Evolutionary conservation across 2,113 vertebrate genomes (phyloP).

Genomic region (Orthochromis malagaraziensis): DNA sequence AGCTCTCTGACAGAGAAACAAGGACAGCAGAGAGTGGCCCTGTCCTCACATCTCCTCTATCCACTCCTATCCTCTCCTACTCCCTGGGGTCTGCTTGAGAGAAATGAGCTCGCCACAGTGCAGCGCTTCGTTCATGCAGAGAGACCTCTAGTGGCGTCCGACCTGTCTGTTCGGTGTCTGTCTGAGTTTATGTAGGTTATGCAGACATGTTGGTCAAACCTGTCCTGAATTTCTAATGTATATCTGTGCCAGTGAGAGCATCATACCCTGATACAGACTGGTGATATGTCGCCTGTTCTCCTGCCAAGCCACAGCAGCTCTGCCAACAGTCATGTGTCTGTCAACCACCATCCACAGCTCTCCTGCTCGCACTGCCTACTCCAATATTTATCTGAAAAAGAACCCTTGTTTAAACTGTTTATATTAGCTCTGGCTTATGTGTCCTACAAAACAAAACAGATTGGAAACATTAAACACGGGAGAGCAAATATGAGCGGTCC

Average conservation of each 20-base stretch:
- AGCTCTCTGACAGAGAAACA: background rate
- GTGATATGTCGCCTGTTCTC: conserved; percentile 8
- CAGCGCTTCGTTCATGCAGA: background rate
- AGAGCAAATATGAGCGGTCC: background rate
- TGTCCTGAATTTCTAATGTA: background rate
- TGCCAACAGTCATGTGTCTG: conserved; percentile 24
- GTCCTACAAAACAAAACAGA: background rate
- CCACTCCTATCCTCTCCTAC: background rate
- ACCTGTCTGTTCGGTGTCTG: background rate
- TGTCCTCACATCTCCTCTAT: conserved; percentile 14
- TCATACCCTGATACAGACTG: background rate
- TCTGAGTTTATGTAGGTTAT: background rate
- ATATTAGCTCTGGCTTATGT: background rate
- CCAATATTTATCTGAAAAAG: conserved; percentile 6
- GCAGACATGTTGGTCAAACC: background rate
- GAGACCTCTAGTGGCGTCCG: conserved; percentile 9
- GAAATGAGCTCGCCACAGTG: conserved; percentile 5
- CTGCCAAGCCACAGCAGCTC: conserved; percentile 22
- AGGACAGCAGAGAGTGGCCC: conserved; percentile 13
- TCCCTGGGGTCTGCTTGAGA: background rate
- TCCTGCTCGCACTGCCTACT: background rate
- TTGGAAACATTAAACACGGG: background rate
- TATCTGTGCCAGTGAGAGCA: background rate
- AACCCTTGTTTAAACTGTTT: background rate
- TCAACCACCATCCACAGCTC: conserved; percentile 2